A percentile compares a stretch with the other conserved stretches of the same genome.
These are phyloP conservation scores for Lasioglossum vierecki DNA, from an alignment of 2,888 invertebrate species.

Conservation along the genomic window DNA sequence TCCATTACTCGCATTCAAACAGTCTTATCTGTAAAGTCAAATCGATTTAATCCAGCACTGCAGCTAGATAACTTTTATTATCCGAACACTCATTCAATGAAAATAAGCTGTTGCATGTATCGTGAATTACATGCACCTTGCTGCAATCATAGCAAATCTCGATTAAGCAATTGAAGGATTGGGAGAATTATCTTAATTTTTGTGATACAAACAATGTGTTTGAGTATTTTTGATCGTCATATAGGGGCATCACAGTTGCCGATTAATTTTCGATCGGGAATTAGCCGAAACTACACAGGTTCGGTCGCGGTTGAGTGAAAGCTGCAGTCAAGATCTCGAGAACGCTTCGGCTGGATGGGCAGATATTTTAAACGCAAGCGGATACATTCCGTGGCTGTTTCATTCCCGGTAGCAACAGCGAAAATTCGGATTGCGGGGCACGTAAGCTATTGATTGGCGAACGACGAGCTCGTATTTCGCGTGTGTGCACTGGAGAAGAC, in stretches of 20 bases:
- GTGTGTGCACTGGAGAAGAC: constrained; percentile 37
- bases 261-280: constrained; percentile 41
- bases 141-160: too few relatives aligned
- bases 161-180: too few relatives aligned
- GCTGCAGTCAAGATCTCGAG: constrained; percentile 11
- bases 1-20: too few relatives aligned
- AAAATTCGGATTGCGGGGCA: constrained; percentile 67
- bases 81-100: too few relatives aligned
- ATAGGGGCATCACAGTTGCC: not conserved
- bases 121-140: too few relatives aligned
- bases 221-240: too few relatives aligned
- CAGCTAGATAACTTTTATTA: too few relatives aligned
- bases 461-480: constrained; percentile 61
- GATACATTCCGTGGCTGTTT: constrained; percentile 67
- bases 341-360: constrained; percentile 40
- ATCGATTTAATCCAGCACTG: too few relatives aligned
- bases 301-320: not conserved
- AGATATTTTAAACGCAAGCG: constrained; percentile 65
- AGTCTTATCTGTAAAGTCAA: too few relatives aligned
- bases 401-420: constrained; percentile 57
- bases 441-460: constrained; percentile 72
- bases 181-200: too few relatives aligned
- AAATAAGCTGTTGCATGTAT: too few relatives aligned
- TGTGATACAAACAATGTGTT: too few relatives aligned
- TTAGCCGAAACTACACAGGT: constrained; percentile 13